phyloP scores from a whole-genome alignment of 30 jellyfish, hydroid and myxozoan species.

The Phacellophora camtschatica region DNA sequence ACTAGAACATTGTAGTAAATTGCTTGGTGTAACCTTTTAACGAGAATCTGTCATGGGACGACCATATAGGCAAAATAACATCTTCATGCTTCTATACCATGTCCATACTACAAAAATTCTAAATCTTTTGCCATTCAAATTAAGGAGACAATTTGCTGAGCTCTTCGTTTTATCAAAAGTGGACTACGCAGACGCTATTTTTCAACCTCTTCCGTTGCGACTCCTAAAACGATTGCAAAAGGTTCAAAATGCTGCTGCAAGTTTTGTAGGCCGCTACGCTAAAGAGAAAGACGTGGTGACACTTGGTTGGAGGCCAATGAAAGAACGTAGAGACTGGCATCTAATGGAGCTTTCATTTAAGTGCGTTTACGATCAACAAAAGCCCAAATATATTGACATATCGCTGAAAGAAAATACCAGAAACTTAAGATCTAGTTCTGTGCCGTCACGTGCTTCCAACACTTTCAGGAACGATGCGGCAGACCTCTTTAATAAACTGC shows the following conservation, averaged over 20 bases:
- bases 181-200: constrained; percentile 55
- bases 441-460: neutral
- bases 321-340: constrained; percentile 56
- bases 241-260: constrained; percentile 55
- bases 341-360: constrained; percentile 35
- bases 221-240: constrained; percentile 60
- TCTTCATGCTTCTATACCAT: no score
- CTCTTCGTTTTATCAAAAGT: constrained; percentile 59
- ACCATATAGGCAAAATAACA: no score
- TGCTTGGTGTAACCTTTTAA: no score
- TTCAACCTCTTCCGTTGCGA: constrained; percentile 59
- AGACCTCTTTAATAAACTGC: constrained; percentile 31
- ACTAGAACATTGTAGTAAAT: no score
- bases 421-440: neutral
- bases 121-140: no score
- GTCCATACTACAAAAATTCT: no score
- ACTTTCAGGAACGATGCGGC: constrained; percentile 1
- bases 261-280: constrained; percentile 52
- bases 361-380: neutral
- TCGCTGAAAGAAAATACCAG: constrained; percentile 9
- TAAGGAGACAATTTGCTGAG: no score
- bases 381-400: constrained; percentile 21
- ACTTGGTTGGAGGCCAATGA: constrained; percentile 55
- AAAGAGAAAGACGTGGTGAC: constrained; percentile 9
- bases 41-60: no score